These are phyloP conservation scores for Euzetes globulus DNA, from an alignment of 2,888 invertebrate genomes.

Conservation along the genomic window DNA sequence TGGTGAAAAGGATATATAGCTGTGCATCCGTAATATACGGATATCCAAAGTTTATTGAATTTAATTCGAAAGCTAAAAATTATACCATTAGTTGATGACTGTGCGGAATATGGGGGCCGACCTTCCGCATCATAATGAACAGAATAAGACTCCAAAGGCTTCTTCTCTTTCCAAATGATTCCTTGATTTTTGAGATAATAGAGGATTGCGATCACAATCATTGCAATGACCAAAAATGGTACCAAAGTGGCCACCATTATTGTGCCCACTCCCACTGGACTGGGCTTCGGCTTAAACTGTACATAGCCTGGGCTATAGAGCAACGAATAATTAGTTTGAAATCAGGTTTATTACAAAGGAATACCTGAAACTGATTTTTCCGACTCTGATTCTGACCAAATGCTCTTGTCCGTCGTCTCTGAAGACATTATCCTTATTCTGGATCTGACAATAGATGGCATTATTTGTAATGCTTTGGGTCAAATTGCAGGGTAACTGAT, in stretches of 20 bases:
- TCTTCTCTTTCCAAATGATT: background rate
- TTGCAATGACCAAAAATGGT: background rate
- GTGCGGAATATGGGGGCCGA: background rate
- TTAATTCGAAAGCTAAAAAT: background rate
- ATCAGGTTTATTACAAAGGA: background rate
- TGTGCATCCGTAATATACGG: background rate
- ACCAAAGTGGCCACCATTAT: background rate
- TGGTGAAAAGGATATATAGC: background rate
- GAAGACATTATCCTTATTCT: background rate
- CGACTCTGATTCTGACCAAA: background rate
- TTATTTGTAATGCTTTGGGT: background rate
- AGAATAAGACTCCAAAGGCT: background rate
- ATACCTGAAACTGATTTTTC: slow-evolving; percentile 8
- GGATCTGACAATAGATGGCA: background rate
- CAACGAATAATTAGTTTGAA: background rate
- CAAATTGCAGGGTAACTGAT: background rate
- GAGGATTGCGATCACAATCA: background rate
- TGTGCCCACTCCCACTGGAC: background rate
- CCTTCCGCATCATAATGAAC: background rate
- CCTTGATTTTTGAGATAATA: background rate
- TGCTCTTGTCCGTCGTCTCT: background rate
- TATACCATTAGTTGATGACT: background rate
- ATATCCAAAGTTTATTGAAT: slow-evolving; percentile 3
- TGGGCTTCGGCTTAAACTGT: background rate
- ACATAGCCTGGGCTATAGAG: background rate